Percentiles rank a stretch among this genome's conserved stretches.
Conservation (phyloP, 2,888 invertebrate species). For the Dicranocentrus wangi region DNA sequence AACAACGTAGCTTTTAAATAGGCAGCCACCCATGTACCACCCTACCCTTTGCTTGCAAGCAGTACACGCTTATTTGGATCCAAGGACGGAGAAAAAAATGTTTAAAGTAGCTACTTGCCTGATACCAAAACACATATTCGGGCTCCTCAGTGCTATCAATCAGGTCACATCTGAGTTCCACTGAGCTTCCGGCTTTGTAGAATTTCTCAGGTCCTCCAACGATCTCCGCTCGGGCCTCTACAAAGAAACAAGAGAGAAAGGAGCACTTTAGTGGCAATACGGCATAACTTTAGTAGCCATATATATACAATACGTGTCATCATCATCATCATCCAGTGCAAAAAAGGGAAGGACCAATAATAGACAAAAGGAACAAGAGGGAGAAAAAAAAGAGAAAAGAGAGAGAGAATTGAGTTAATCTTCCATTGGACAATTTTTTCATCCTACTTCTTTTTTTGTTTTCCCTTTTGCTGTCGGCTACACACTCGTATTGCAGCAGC, state of each 20-base stretch:
- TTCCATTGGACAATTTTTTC: conserved; percentile 61
- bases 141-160: conserved; percentile 75
- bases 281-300: not conserved
- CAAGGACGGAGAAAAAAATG: not conserved
- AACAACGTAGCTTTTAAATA: no score
- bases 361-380: conserved; percentile 18
- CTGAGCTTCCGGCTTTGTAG: conserved; percentile 75
- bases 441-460: conserved; percentile 29
- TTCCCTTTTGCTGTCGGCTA: conserved; percentile 30
- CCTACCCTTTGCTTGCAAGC: no score
- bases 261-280: conserved; percentile 6
- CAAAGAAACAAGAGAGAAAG: conserved; percentile 47
- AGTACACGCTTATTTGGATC: not conserved
- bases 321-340: no score
- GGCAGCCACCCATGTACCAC: no score
- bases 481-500: no score
- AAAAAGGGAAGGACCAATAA: no score
- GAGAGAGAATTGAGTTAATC: conserved; percentile 62
- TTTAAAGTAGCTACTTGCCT: conserved; percentile 74
- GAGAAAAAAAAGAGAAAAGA: conserved; percentile 34
- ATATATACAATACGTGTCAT: not conserved
- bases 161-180: conserved; percentile 75
- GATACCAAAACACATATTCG: conserved; percentile 75
- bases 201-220: conserved; percentile 75
- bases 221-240: conserved; percentile 75